Percentiles rank a stretch among this genome's conserved stretches.
Conservation (phyloP, 2,888 invertebrate species). For the Choristoneura rosaceana region DNA sequence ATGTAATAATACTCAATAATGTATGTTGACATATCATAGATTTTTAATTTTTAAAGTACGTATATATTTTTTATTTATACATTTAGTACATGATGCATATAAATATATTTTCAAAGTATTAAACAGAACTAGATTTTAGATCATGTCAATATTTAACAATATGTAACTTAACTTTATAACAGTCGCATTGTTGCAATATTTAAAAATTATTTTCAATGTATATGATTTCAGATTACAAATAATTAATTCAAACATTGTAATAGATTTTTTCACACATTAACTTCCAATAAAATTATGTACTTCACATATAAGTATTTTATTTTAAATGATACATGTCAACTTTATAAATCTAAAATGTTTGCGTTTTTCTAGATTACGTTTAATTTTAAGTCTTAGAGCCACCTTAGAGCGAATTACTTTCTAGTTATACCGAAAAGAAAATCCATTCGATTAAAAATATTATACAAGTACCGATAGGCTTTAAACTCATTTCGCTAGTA, state of each 20-base stretch:
- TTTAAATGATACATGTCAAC: background rate
- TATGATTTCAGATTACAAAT: too few relatives aligned
- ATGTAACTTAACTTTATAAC: too few relatives aligned
- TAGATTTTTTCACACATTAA: background rate
- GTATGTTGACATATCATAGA: constrained; percentile 1
- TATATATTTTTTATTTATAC: background rate
- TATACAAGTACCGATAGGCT: too few relatives aligned
- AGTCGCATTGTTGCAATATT: background rate
- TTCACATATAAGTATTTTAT: background rate
- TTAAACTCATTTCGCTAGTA: background rate
- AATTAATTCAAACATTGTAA: background rate
- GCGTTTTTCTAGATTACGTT: too few relatives aligned
- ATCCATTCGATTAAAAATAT: too few relatives aligned
- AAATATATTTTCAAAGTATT: background rate
- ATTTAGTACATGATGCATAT: background rate
- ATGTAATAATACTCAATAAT: background rate
- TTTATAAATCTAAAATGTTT: too few relatives aligned
- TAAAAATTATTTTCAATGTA: background rate
- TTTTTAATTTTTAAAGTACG: background rate
- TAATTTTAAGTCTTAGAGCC: too few relatives aligned
- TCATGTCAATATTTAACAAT: background rate
- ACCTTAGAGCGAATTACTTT: too few relatives aligned
- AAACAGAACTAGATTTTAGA: background rate
- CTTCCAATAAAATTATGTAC: background rate
- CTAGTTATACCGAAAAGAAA: too few relatives aligned